Base-by-base conservation (phyloP, 2,888 invertebrate species). In the Dicyrtomina minuta region DNA sequence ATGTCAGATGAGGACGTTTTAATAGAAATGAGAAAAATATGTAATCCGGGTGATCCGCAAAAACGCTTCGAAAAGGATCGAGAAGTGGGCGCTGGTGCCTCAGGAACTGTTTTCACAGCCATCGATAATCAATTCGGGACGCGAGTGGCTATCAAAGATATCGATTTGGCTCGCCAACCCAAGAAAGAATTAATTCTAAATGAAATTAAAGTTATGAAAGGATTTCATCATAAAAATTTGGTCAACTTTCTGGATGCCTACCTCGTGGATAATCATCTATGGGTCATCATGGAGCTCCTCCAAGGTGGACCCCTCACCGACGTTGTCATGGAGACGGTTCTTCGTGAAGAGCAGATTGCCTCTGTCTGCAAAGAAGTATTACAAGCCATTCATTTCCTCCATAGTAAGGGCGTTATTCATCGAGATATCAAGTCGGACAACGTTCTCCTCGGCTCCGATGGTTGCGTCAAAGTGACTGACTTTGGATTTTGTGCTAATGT, bases 401-500 rank as follows among this genome's bases (percentile, higher is more conserved):
- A 96, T 82, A 87, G 88, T 56, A 89, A 89, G 82, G 93, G 92
- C 15, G 94, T 94, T 46, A 94, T 96, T 77, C 96, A 96, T 81
- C 86, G 97, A 74, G 96, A 97, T 81, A 96, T 97, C 70, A 97
- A 97, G 81, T 96, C 96, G n/a, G 97, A 97, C 82, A 97, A 97
- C 82, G 91, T 97, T 15, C 85, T 97, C 1, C 85, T 97, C 26
- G 96, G 94, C 20, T 92, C 95, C 91, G 90, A 93, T 79, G 96
- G 96, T 1, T 87, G 88, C 0, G 93, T 94, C 0, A 94, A 94
- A 84, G 92, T 94, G 0, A 94, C 93, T 0, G 97, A 98, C 83
- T 98, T 98, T 83, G 98, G 98, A 10, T 98, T 98, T 83, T 98
- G 96, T 83, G 98, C 97, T 2, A 97, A 97, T 81, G 92, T 98